These are phyloP conservation scores for Micrastur ruficollis DNA, from an alignment of 2,797 vertebrate genomes.

Conservation along the genomic window DNA sequence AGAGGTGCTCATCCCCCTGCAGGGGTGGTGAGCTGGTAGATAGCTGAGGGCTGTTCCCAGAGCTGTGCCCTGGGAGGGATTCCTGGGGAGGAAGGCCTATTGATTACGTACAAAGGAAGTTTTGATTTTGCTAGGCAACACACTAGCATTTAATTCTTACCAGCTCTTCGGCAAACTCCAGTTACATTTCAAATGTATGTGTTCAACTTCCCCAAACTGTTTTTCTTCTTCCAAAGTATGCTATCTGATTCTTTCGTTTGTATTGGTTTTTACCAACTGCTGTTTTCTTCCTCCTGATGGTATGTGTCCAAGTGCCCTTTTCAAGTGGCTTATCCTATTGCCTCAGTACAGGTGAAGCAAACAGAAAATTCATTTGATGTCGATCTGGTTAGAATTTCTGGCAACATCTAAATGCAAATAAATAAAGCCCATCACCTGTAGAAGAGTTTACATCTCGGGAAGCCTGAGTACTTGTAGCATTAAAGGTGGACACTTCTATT, in stretches of 20 bases:
- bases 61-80: background rate
- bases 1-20: rapidly evolving
- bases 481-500: background rate
- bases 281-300: background rate
- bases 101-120: background rate
- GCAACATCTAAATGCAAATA: background rate
- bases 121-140: background rate
- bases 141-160: background rate
- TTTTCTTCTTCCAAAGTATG: background rate
- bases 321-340: background rate
- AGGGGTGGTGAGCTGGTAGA: background rate
- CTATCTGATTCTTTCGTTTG: background rate
- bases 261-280: background rate
- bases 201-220: background rate
- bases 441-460: background rate
- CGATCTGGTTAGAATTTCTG: background rate
- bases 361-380: background rate
- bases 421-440: background rate
- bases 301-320: background rate
- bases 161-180: background rate
- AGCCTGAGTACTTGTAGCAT: background rate
- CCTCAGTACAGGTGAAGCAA: background rate
- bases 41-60: background rate
- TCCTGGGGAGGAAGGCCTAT: background rate
- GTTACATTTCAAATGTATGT: background rate